Base-by-base conservation (phyloP, 2,797 vertebrate species). In the Amphiprion clarkii region DNA sequence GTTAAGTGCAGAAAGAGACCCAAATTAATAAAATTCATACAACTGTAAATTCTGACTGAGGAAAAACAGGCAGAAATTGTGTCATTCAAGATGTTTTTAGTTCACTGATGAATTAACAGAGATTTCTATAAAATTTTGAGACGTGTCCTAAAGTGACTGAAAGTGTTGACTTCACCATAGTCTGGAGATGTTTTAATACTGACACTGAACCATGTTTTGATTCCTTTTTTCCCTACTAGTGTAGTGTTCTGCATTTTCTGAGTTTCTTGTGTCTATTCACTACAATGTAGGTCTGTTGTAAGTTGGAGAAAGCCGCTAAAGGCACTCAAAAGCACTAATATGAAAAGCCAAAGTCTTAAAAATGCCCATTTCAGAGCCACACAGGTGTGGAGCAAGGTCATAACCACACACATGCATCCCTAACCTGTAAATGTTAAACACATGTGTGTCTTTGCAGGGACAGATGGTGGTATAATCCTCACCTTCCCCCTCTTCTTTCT, bases 361-460 rank as follows among this genome's bases (percentile, higher is more conserved):
- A 71, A 59, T 56, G 13, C 8, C 33, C n/a, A 44, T 46, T 31
- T 36, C 44, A 23, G 10, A 74, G 48, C 52, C 67, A 66, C 49
- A 71, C 51, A 82, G 76, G 76, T 85, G 63, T 4, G 1, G 63
- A 73, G 51, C 3, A 59, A 76, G 64, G 49, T 23, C 16, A 67
- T 55, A 51, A 52, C 70, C 69, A 51, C 14, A 67, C 68, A 76
- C 52, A 79, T 39, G 46, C 48, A 60, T 67, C 59, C n/a, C 29
- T 36, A 36, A 79, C 65, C 83, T 86, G 74, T 69, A 70, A 78
- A 84, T 71, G 77, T 74, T 79, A 64, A 88, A 79, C 75, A 81
- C 60, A 80, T 75, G 71, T 82, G 75, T 69, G 39, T 79, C 44
- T 51, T 46, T 23, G 12, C 31, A 52, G 11, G 14, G 31, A 58